Percentiles rank a stretch among this genome's conserved stretches.
phyloP scores from a whole-genome alignment of 2,797 vertebrate genomes.

The Cossypha heuglini region DNA sequence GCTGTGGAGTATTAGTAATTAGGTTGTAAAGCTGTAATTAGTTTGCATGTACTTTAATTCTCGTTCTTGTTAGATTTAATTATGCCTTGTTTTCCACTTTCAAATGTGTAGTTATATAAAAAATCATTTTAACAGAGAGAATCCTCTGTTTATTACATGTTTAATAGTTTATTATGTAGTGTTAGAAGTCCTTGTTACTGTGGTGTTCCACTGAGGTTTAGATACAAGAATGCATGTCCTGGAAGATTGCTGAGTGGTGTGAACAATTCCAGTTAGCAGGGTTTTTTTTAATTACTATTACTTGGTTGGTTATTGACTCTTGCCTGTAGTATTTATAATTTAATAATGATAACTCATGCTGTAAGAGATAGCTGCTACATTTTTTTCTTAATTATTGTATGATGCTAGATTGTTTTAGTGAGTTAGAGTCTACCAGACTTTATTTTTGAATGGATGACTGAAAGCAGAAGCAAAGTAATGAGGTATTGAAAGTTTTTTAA shows the following conservation, averaged over 20 bases:
- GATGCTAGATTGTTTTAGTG: not conserved
- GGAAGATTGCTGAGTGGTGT: not conserved
- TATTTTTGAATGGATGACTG: not conserved
- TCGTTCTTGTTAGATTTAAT: not conserved
- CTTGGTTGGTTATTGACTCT: not conserved
- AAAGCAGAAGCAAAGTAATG: not conserved
- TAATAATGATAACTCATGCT: not conserved
- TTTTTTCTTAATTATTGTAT: not conserved
- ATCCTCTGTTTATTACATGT: not conserved
- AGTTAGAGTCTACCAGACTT: not conserved
- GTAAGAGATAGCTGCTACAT: not conserved
- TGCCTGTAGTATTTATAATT: not conserved
- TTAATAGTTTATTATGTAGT: not conserved
- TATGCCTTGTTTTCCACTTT: not conserved
- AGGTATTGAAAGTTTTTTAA: fast-evolving
- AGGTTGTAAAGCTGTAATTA: not conserved
- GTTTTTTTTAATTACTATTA: fast-evolving
- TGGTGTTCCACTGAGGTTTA: not conserved
- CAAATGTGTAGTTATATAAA: not conserved
- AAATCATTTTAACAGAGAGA: not conserved
- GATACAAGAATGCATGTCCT: not conserved
- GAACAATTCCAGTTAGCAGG: not conserved
- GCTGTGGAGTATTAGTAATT: not conserved
- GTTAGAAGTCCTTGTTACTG: not conserved
- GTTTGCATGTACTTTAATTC: not conserved